Evolutionary conservation across 2,113 vertebrate genomes (phyloP).

Genomic region (Eclectus roratus): DNA sequence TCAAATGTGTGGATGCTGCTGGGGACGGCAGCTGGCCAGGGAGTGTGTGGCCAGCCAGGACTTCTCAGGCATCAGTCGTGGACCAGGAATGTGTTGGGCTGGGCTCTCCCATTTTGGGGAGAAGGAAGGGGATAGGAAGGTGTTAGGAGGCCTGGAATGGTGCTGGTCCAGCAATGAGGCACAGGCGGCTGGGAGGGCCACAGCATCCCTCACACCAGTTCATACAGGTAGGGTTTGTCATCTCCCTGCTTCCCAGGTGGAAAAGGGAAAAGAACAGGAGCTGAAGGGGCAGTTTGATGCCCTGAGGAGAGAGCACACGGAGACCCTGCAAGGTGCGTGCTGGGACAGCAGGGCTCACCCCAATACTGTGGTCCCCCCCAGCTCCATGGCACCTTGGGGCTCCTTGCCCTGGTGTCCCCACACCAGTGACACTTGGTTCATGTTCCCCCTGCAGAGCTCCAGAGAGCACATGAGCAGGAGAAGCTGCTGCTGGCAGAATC

Average conservation of each 20-base stretch:
- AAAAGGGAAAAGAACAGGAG: conserved; percentile 72
- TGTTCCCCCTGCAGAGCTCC: conserved; percentile 70
- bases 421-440: neutral
- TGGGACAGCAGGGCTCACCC: neutral
- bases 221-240: neutral
- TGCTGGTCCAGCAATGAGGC: neutral
- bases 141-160: neutral
- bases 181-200: neutral
- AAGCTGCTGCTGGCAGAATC: conserved; percentile 69
- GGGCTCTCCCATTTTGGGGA: neutral
- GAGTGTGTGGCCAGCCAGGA: accelerated
- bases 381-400: neutral
- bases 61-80: neutral
- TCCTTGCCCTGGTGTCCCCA: neutral
- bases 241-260: conserved; percentile 71
- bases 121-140: neutral
- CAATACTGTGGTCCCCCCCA: accelerated
- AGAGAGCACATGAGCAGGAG: conserved; percentile 71
- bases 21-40: neutral
- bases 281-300: conserved; percentile 64
- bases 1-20: neutral
- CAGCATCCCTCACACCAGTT: neutral
- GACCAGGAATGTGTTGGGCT: neutral
- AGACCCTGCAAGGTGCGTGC: conserved; percentile 73
- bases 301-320: conserved; percentile 66